Evolutionary conservation across 1,140 invertebrate genomes (phyloP).

Genomic region (Drosophila arizonae): DNA sequence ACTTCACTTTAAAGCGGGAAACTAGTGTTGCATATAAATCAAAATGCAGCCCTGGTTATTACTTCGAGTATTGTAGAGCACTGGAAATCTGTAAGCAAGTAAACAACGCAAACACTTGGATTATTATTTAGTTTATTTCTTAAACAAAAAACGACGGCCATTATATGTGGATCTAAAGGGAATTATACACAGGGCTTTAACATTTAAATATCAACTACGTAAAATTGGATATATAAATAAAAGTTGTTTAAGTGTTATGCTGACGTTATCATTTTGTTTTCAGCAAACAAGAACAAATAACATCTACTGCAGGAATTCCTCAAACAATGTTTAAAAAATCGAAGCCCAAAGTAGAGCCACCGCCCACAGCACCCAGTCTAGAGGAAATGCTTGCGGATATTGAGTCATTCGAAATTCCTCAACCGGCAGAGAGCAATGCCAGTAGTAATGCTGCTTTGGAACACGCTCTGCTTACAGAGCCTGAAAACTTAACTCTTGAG

Average conservation of each 20-base stretch:
- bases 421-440: slow-evolving; percentile 4
- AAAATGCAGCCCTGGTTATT: slow-evolving; percentile 13
- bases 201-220: background rate
- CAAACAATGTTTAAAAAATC: slow-evolving; percentile 67
- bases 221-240: background rate
- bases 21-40: slow-evolving; percentile 2
- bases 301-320: background rate
- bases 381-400: slow-evolving; percentile 67
- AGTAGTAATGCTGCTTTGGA: slow-evolving; percentile 48
- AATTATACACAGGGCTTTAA: background rate
- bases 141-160: background rate
- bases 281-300: slow-evolving; percentile 1
- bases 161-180: background rate
- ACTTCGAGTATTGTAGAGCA: background rate
- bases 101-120: slow-evolving; percentile 8
- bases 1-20: slow-evolving; percentile 41
- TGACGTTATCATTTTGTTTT: slow-evolving; percentile 41
- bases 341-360: slow-evolving; percentile 59
- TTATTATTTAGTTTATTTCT: background rate
- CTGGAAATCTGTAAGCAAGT: slow-evolving; percentile 20
- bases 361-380: slow-evolving; percentile 58
- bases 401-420: slow-evolving; percentile 62
- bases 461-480: slow-evolving; percentile 52
- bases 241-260: background rate
- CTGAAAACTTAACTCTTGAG: slow-evolving; percentile 41